Evolutionary conservation across 2,888 invertebrate species (phyloP).

Genomic region (Stratiomys singularior): DNA sequence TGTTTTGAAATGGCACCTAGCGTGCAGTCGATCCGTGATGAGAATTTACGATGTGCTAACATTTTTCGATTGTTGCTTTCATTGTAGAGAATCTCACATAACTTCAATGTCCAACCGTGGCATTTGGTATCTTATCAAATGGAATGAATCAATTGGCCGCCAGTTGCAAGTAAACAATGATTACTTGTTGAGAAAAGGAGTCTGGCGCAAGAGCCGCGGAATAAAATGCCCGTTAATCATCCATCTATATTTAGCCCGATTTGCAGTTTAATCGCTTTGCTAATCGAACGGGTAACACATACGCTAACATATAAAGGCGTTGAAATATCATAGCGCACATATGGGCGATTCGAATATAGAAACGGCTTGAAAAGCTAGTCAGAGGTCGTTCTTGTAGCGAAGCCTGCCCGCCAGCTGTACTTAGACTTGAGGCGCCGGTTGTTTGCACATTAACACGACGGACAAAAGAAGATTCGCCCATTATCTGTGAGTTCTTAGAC

Average conservation of each 20-base stretch:
- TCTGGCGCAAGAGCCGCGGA: no score
- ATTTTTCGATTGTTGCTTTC: no score
- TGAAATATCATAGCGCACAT: not conserved
- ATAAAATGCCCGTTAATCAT: not conserved
- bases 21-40: no score
- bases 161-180: no score
- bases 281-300: not conserved
- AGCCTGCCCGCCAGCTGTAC: not conserved
- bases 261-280: slow-evolving; percentile 8
- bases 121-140: no score
- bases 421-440: slow-evolving; percentile 25
- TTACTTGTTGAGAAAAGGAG: no score
- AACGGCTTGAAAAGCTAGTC: not conserved
- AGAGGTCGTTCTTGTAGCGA: slow-evolving; percentile 27
- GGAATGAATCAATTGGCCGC: no score
- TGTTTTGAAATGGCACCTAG: no score
- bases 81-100: no score
- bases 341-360: not conserved
- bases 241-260: not conserved
- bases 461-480: not conserved
- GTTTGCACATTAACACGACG: not conserved
- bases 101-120: no score
- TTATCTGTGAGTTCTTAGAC: no score
- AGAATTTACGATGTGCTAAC: no score
- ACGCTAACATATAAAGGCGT: not conserved